Base-by-base conservation (phyloP, 1,140 invertebrate species). In the Ceratina japonica region DNA sequence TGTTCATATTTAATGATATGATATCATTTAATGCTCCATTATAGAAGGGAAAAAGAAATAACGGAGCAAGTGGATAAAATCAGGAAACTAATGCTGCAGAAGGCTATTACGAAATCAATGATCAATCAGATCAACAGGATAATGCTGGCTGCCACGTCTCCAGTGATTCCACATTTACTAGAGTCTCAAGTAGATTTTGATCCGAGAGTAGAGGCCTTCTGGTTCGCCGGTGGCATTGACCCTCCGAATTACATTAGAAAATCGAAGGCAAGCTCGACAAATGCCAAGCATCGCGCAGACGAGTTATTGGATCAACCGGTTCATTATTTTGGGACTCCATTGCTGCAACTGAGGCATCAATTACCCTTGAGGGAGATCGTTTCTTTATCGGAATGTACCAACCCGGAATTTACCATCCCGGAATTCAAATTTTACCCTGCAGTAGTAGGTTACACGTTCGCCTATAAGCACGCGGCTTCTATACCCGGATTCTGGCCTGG, bases 401-500 rank as follows among this genome's bases (percentile, higher is more conserved):
- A 95, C 89, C 83, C 91, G 27, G 90, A 91, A 58, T 93, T 94
- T 49, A 90, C 93, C 79, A 91, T 94, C 84, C 94, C 94, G 61
- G 81, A 92, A 71, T 94, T 94, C 80, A 91, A 92, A 49, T 94
- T 93, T 87, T 92, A 94, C 89, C 95, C 96, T 0, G 88, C 92
- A 82, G 91, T 90, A 68, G 81, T 95, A 62, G 95, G 95, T 61
- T 95, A 94, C 82, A 79, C 61, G 22, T 82, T 86, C 51, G 88
- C 93, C 51, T 89, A 93, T 80, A 92, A 94, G 86, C 95, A 95
- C 91, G 95, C 94, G 7, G 95, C 95, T 18, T 95, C 94, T 92
- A 94, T 97, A 85, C 96, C 97, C 89, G 97, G 96, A 58, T 96
- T 95, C 91, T 97, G 96, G 96, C 95, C 96, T 56, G 96, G 95